Percentiles rank a stretch among this genome's conserved stretches.
Conservation (phyloP, 2,888 invertebrate species). For the Serrognathus titanus region DNA sequence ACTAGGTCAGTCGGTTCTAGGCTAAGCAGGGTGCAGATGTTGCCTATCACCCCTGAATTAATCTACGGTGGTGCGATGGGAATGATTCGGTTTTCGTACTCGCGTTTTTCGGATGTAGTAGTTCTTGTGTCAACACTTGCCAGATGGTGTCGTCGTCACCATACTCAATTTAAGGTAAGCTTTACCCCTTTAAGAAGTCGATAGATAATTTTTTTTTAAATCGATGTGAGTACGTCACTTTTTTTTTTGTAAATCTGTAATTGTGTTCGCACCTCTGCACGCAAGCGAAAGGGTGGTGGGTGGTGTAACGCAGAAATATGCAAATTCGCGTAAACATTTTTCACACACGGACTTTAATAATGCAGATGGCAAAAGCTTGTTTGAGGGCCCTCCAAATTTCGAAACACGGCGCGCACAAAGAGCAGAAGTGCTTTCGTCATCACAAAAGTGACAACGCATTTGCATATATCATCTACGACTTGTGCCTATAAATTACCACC, state of each 20-base stretch:
- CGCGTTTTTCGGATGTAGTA: too few species aligned
- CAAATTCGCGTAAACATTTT: slow-evolving; percentile 20
- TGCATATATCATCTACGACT: slow-evolving; percentile 14
- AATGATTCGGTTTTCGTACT: too few species aligned
- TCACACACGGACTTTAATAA: slow-evolving; percentile 20
- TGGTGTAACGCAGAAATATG: slow-evolving; percentile 12
- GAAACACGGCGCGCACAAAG: slow-evolving; percentile 3
- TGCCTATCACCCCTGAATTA: neutral
- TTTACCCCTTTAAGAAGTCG: too few species aligned
- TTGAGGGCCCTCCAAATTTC: slow-evolving; percentile 10
- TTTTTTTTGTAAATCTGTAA: too few species aligned
- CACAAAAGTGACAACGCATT: slow-evolving; percentile 14
- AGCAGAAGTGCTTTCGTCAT: slow-evolving; percentile 5
- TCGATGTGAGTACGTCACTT: too few species aligned
- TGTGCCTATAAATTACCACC: slow-evolving; percentile 7
- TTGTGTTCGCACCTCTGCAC: too few species aligned
- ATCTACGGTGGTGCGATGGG: too few species aligned
- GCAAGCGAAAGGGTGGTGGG: neutral
- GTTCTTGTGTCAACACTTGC: too few species aligned
- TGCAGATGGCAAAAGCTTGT: slow-evolving; percentile 24
- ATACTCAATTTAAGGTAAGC: too few species aligned
- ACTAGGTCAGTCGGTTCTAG: slow-evolving; percentile 35
- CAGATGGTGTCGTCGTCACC: too few species aligned
- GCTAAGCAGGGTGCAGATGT: slow-evolving; percentile 13
- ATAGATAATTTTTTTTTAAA: too few species aligned